Evolutionary conservation across 1,140 invertebrate genomes (phyloP), one percentile per base, ranked within the genome.

Genomic region (Sminthurides bifidus): DNA sequence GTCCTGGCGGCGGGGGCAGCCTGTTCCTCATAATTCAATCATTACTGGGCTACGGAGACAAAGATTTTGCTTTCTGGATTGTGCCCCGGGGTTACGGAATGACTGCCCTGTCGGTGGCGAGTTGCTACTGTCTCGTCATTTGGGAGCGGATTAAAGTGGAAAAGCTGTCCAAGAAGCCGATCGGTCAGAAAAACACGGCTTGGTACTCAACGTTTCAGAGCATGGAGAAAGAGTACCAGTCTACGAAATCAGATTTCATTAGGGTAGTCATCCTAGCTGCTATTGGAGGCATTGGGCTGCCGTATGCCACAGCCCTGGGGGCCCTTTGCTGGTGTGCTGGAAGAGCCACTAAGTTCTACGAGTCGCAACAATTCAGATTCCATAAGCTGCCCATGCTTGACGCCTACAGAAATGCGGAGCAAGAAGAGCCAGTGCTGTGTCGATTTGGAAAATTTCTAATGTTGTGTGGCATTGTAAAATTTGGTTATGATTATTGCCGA

Each of bases 391-490:
- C n/a, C n/a, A n/a, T n/a, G n/a, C n/a, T n/a, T n/a, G n/a, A n/a
- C n/a, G n/a, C n/a, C n/a, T n/a, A n/a, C n/a, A 6, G 6, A 10
- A 26, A 31, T 21, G 8, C 4, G 3, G 27, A 49, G 14, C 3
- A 30, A 2, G 35, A 27, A 17, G 46, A 49, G 17, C 17, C 46
- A 5, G 27, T 49, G 15, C 21, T 49, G 15, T 30, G 46, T 33
- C 26, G 46, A 12, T 49, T 49, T 49, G 46, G 46, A 21, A 49
- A 49, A 33, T 49, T 49, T 21, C 29, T 49, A 5, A 49, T 49
- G 46, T 17, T 49, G 15, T 49, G 46, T 33, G 46, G 46, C 3
- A 49, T 49, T 29, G 31, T 27, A n/a, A 49, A 49, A 33, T 33
- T 49, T 21, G 10, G 3, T 21, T 49, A 33, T 26, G 46, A 49